Evolutionary conservation across 2,888 invertebrate species (phyloP), one percentile per base, ranked within the genome.

Genomic region (Protophormia terraenovae): DNA sequence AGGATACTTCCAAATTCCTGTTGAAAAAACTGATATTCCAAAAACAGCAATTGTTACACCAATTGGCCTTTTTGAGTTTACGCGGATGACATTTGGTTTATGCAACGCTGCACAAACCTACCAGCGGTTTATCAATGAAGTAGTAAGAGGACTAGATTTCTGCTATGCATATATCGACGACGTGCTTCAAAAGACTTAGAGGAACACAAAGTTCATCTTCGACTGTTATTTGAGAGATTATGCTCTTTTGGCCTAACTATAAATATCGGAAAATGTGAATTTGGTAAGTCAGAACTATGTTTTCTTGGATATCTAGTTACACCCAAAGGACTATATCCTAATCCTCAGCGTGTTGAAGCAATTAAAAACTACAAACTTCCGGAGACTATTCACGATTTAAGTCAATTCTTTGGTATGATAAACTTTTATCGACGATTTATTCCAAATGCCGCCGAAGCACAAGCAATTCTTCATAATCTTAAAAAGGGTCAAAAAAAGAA

Each of bases 401-500:
- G 50, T 2, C 14, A 32, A 10, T 22, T 69, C 24, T 5, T 53
- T 1, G 47, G 62, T 38, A 5, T 64, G 7, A 64, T 38, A 24
- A 41, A 64, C 6, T 64, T 22, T 24, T 64, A 38, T 41, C 41
- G n/a, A 10, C n/a, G 55, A 27, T 55, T 29, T 6, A 32, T 32
- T 32, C 3, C 32, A 8, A 55, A 64, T 8, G n/a, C 41, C 10
- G 53, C 55, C 14, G 41, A 41, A 10, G 19, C 72, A 32, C 72
- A 72, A 45, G 60, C 72, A 58, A 14, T 41, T 72, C 45, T 58
- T 27, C 58, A 72, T 29, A 60, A 45, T 45, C 29, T 60, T 5
- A 29, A 22, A 29, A 72, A 60, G 29, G 41, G 27, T 10, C 41
- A 58, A n/a, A 72, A 58, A 12, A 41, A 58, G 38, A 58, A 16